Percentiles rank a stretch among this genome's conserved stretches.
Conservation (phyloP, 2,888 invertebrate genomes). For the Mimas tiliae region DNA sequence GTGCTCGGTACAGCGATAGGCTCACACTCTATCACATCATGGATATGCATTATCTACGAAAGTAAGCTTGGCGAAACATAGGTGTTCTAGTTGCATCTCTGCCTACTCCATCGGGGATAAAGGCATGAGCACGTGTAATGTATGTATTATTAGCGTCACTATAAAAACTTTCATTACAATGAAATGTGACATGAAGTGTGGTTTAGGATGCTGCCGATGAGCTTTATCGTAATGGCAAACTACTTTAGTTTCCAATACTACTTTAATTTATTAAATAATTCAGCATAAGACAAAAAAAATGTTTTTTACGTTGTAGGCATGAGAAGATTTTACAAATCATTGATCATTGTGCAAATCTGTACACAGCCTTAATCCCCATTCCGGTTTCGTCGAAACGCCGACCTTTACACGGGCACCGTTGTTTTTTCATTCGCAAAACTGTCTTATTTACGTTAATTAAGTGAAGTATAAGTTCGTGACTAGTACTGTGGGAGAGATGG, state of each 20-base stretch:
- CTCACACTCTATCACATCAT: no score
- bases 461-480: slow-evolving; percentile 84
- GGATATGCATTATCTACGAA: no score
- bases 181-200: slow-evolving; percentile 73
- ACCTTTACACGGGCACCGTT: slow-evolving; percentile 63
- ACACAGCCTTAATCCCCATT: slow-evolving; percentile 54
- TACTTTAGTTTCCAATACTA: no score
- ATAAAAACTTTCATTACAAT: slow-evolving; percentile 70
- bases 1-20: no score
- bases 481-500: slow-evolving; percentile 71
- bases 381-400: slow-evolving; percentile 71
- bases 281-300: no score
- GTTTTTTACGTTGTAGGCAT: not conserved
- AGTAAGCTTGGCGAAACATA: no score
- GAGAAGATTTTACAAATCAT: not conserved
- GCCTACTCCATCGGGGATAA: no score
- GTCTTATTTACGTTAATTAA: slow-evolving; percentile 84
- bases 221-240: no score
- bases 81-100: no score
- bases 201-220: slow-evolving; percentile 53
- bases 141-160: no score
- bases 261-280: no score
- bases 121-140: no score
- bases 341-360: slow-evolving; percentile 27
- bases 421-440: slow-evolving; percentile 77